Percentiles rank a stretch among this genome's conserved stretches.
These are phyloP conservation scores for Otis tarda DNA, from an alignment of 2,113 vertebrate genomes.

Conservation along the genomic window DNA sequence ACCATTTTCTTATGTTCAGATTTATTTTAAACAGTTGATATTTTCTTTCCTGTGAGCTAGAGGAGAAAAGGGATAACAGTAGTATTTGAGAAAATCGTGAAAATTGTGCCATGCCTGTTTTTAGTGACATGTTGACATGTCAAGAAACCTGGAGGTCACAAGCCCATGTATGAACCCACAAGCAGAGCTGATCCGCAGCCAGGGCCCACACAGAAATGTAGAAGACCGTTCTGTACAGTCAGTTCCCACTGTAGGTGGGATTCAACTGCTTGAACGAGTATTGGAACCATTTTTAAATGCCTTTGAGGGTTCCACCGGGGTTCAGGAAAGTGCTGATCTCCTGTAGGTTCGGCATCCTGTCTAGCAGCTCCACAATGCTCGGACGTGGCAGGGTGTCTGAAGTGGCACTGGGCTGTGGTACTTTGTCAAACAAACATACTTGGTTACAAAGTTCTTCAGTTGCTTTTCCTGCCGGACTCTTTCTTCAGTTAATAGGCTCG, in stretches of 20 bases:
- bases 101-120: neutral
- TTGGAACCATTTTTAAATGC: neutral
- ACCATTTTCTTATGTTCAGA: neutral
- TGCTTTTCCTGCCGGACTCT: neutral
- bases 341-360: neutral
- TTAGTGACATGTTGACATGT: rapidly evolving
- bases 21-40: neutral
- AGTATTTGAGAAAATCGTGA: neutral
- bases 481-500: neutral
- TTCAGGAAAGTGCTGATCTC: neutral
- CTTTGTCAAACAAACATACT: neutral
- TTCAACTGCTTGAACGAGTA: neutral
- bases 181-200: neutral
- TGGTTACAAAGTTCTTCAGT: neutral
- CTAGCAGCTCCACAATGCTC: neutral
- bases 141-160: neutral
- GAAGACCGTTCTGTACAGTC: neutral
- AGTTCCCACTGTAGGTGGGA: neutral
- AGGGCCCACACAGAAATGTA: rapidly evolving
- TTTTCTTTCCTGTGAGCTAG: neutral
- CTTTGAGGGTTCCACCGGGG: neutral
- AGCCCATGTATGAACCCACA: rapidly evolving
- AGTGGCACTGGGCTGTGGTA: neutral
- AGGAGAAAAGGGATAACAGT: neutral
- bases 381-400: neutral